These are phyloP conservation scores for Cassiopea xamachana DNA, from an alignment of 30 jellyfish, hydroid and myxozoan genomes.

Conservation along the genomic window DNA sequence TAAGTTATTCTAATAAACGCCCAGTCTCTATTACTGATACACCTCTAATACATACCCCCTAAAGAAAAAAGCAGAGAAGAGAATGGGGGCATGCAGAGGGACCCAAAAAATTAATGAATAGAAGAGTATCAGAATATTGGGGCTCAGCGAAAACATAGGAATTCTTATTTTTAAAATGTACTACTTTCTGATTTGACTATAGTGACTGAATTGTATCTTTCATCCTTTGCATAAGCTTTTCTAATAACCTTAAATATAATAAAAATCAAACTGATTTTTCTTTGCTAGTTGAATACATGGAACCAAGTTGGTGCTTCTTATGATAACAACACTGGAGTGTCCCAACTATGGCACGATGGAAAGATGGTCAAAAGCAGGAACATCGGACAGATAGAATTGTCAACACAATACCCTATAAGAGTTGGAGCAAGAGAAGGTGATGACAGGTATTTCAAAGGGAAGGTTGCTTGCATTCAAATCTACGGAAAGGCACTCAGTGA, in stretches of 20 bases:
- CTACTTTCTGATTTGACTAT: no score
- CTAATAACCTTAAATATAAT: not conserved
- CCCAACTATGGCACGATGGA: conserved; percentile 99
- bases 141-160: no score
- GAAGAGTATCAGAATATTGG: no score
- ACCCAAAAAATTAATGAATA: no score
- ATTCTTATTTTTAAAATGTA: no score
- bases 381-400: conserved; percentile 91
- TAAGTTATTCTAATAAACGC: no score
- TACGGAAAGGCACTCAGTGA: conserved; percentile 86
- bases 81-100: no score
- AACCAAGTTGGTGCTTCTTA: conserved; percentile 99
- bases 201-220: no score
- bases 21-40: no score
- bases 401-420: conserved; percentile 86
- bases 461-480: conserved; percentile 90
- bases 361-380: conserved; percentile 98
- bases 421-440: conserved; percentile 98
- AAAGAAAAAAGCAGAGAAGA: no score
- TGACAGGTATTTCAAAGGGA: conserved; percentile 92
- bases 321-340: conserved; percentile 95
- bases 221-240: not conserved
- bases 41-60: no score
- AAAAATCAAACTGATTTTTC: not conserved
- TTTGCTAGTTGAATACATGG: conserved; percentile 82